A percentile compares a stretch with the other conserved stretches of the same genome.
phyloP scores from a whole-genome alignment of 2,113 vertebrate species.

The Onychostoma macrolepis region DNA sequence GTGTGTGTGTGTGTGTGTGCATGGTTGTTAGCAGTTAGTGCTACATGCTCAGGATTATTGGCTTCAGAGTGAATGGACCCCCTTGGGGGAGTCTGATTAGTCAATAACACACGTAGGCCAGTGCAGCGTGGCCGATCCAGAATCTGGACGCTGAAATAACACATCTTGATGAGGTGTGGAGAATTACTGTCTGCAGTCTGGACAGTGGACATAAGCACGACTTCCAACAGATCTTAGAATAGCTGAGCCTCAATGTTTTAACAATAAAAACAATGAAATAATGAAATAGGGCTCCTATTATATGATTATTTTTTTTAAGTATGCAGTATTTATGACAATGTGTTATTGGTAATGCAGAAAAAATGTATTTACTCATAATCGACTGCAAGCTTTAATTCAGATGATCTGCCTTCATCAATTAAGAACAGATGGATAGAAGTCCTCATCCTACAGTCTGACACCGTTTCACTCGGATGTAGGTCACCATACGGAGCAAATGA shows the following conservation, averaged over 20 bases:
- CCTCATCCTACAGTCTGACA: too few species aligned
- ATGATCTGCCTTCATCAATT: too few species aligned
- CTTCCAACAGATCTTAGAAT: background rate
- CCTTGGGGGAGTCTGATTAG: slow-evolving; percentile 47
- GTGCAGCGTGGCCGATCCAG: slow-evolving; percentile 29
- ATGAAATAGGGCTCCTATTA: background rate
- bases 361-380: too few species aligned
- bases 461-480: too few species aligned
- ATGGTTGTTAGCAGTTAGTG: slow-evolving; percentile 39
- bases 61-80: slow-evolving; percentile 27
- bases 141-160: slow-evolving; percentile 42
- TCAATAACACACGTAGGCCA: slow-evolving; percentile 10
- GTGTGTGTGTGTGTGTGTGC: slow-evolving; percentile 25
- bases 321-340: background rate
- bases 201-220: slow-evolving; percentile 16
- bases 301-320: background rate
- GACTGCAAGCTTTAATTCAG: too few species aligned
- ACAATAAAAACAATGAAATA: background rate
- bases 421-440: too few species aligned
- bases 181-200: slow-evolving; percentile 41
- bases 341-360: background rate
- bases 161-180: slow-evolving; percentile 49
- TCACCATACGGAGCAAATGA: too few species aligned
- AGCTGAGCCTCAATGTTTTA: background rate
- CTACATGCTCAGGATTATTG: slow-evolving; percentile 45